Base-by-base conservation (phyloP, 2,888 invertebrate genomes). In the Sinodicranocentrus sp. region DNA sequence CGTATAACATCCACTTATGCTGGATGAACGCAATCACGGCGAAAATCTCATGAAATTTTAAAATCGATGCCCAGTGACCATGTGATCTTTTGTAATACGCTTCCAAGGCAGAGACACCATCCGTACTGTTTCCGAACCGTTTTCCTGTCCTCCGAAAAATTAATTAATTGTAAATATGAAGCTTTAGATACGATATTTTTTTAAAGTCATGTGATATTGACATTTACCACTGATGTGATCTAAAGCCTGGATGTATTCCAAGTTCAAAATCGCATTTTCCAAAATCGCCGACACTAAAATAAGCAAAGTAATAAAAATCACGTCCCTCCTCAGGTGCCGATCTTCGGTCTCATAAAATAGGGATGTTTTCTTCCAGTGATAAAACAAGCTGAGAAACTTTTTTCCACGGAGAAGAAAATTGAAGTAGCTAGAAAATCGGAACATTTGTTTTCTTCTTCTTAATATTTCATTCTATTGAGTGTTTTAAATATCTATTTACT, bases 1-100 rank as follows among this genome's bases (percentile, higher is more conserved):
- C 59, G 48, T 84, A 85, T 6, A 84, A 17, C 39, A 76, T 70
- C 8, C 84, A 70, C 52, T 87, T 87, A 52, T 86, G 80, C 2
- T 70, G 25, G 3, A 86, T 17, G 28, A 87, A 86, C 0, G 78
- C 77, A 19, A 84, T 1, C 2, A 78, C 13, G 0, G 84, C 61
- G 10, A 84, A 21, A 13, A 76, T 19, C 8, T 61, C 65, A 77
- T 86, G 57, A 26, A 72, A 87, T 15, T 78, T 72, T 17, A 84
- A 17, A 1, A 76, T 19, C 3, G 10, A 10, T 0, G 57, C 48
- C 84, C 84, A 85, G 17, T 78, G 33, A 3, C 25, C 13, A 43
- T 73, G 83, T 19, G 68, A 79, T 54, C 83, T 59, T 10, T 26
- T 23, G 59, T 85, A 86, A 25, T 83, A 86, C 5, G 63, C 73